A percentile compares a stretch with the other conserved stretches of the same genome.
Conservation (phyloP, 2,888 invertebrate genomes). For the Stenichneumon culpator region DNA sequence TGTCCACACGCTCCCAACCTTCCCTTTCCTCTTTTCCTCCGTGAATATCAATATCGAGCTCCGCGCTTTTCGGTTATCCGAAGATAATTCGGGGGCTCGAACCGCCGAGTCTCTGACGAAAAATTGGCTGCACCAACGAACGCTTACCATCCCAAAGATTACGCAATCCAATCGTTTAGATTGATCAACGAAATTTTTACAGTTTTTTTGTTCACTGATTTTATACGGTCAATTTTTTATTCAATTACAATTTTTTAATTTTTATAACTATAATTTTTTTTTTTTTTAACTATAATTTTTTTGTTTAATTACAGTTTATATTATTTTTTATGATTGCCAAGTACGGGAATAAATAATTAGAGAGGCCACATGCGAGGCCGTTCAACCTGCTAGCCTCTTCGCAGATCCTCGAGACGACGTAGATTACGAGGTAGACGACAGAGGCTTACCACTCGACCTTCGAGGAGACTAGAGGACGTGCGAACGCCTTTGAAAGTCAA, state of each 20-base stretch:
- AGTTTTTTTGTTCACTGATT: no score
- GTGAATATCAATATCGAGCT: conserved; percentile 15
- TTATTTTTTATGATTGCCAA: conserved; percentile 12
- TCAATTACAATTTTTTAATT: no score
- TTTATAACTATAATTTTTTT: no score
- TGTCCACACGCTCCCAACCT: conserved; percentile 1
- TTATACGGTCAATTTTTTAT: no score
- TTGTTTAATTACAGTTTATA: background rate
- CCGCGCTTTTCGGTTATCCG: background rate
- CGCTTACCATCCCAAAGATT: background rate
- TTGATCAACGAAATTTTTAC: background rate
- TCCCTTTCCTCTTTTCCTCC: conserved; percentile 2
- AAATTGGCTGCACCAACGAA: background rate
- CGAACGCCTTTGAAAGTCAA: conserved; percentile 69
- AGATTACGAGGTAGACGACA: conserved; percentile 64
- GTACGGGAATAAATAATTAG: conserved; percentile 46
- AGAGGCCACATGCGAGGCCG: conserved; percentile 66
- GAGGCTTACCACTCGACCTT: conserved; percentile 79
- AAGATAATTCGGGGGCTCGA: background rate
- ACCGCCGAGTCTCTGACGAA: background rate
- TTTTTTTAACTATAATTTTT: no score
- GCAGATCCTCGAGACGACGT: conserved; percentile 75
- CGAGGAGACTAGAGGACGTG: conserved; percentile 71
- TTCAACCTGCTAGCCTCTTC: conserved; percentile 72
- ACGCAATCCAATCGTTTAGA: background rate